Evolutionary conservation across 2,113 vertebrate species (phyloP).

Genomic region (Naja naja): DNA sequence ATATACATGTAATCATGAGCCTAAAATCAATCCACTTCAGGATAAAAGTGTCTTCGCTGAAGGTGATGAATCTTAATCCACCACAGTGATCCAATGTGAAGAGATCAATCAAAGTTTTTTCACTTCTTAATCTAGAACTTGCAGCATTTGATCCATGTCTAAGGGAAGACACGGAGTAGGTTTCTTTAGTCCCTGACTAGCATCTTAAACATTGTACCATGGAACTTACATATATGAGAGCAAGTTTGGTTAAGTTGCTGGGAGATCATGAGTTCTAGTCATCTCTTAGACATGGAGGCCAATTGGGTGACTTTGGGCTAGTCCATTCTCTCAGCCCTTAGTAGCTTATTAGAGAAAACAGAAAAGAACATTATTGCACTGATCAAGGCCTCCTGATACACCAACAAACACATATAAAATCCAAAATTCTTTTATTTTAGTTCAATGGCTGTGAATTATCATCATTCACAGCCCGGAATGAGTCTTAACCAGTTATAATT

Average conservation of each 20-base stretch:
- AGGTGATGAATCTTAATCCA: background rate
- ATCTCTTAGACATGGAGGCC: background rate
- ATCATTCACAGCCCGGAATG: no score
- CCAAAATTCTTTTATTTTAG: no score
- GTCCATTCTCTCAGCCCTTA: background rate
- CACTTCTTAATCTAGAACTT: background rate
- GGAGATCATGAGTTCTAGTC: background rate
- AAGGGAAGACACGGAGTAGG: background rate
- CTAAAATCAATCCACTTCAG: background rate
- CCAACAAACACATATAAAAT: no score
- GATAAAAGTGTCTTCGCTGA: background rate
- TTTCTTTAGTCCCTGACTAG: background rate
- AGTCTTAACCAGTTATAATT: no score
- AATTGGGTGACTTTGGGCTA: background rate
- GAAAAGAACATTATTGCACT: background rate
- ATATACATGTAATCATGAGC: background rate
- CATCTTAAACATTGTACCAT: background rate
- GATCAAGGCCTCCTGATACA: no score
- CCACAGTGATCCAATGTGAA: background rate
- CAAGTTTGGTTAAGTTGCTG: background rate
- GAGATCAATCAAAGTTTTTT: background rate
- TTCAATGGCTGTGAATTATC: no score
- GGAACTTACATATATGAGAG: background rate
- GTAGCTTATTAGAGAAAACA: background rate
- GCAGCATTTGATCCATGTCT: background rate